Conservation (phyloP, 2,113 vertebrate species). For the Protomyctophum bolini region DNA sequence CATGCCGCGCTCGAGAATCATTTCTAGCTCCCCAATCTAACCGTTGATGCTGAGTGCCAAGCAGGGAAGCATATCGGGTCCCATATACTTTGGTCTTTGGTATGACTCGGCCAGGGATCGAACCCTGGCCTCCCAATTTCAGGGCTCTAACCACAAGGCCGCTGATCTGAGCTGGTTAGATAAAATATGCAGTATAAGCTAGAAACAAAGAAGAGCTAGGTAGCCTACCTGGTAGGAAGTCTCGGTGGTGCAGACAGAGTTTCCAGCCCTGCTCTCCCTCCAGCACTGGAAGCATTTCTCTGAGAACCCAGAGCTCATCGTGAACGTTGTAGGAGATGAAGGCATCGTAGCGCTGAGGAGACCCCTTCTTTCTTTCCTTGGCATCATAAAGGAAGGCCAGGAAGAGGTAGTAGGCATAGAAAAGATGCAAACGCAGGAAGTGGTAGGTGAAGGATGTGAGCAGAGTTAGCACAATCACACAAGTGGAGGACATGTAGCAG, state of each 20-base stretch:
- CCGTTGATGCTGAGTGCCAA: too few relatives aligned
- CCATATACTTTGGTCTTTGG: too few relatives aligned
- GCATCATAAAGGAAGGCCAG: constrained; percentile 58
- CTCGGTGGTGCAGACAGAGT: constrained; percentile 67
- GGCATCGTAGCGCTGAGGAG: constrained; percentile 52
- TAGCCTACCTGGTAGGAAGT: constrained; percentile 57
- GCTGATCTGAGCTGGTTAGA: too few relatives aligned
- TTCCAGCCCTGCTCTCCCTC: constrained; percentile 60
- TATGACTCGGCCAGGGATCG: too few relatives aligned
- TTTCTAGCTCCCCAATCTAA: too few relatives aligned
- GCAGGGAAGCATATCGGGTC: too few relatives aligned
- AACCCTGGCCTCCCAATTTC: too few relatives aligned
- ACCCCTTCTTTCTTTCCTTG: constrained; percentile 24
- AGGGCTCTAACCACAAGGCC: too few relatives aligned
- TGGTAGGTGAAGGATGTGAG: constrained; percentile 41
- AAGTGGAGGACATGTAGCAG: constrained; percentile 44
- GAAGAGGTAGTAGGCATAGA: constrained; percentile 63
- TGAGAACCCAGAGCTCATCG: constrained; percentile 64
- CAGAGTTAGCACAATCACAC: constrained; percentile 34
- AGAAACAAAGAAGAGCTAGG: too few relatives aligned
- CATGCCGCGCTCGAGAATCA: too few relatives aligned
- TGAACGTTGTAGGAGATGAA: constrained; percentile 66
- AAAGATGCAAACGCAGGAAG: constrained; percentile 51
- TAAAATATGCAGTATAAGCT: too few relatives aligned
- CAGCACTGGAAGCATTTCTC: constrained; percentile 57